Evolutionary conservation across 1,140 invertebrate species (phyloP), one percentile per base, ranked within the genome.

Genomic region (Lethrus apterus): DNA sequence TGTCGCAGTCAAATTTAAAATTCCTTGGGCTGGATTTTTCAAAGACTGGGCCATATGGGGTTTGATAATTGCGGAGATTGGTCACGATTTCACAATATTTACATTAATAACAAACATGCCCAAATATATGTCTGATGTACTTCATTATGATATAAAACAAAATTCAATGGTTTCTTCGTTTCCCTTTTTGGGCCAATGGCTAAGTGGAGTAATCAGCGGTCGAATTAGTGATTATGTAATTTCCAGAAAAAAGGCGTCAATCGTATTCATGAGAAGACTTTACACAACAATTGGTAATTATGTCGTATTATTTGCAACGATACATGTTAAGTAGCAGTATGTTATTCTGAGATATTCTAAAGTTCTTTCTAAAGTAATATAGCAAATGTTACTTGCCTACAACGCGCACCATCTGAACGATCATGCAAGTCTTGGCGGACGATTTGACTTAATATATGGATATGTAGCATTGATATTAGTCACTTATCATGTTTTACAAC

Each of bases 1-100:
- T n/a, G n/a, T n/a, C n/a, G n/a, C n/a, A n/a, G n/a, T n/a, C 1
- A 24, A 17, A 24, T 21, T 19, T 10, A 17, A 29, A n/a, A 42
- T 29, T 13, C 40, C 40, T 1, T 42, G 40, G 40, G 13, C 23
- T 10, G 10, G 23, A 8, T 26, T 42, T 24, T 3, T 7, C 10
- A 5, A 1, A 17, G 40, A 42, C 10, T 26, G 21, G 5, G 24
- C 19, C 2, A 2, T 42, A 29, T 42, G 40, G 40, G 40, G 19
- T 4, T 9, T 42, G 8, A 13, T 42, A 14, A 9, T 42, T 13
- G 21, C 40, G 4, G 21, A 42, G 29, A 17, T 42, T 14, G 40
- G 40, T 0, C 40, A 42, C 11, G 40, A 42, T 42, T 29, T 26
- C 23, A 26, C 40, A 4, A 17, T 42, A 10, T 42, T 26, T 14